These are phyloP conservation scores for Metalampra italica DNA, from an alignment of 2,888 invertebrate species.

Conservation along the genomic window DNA sequence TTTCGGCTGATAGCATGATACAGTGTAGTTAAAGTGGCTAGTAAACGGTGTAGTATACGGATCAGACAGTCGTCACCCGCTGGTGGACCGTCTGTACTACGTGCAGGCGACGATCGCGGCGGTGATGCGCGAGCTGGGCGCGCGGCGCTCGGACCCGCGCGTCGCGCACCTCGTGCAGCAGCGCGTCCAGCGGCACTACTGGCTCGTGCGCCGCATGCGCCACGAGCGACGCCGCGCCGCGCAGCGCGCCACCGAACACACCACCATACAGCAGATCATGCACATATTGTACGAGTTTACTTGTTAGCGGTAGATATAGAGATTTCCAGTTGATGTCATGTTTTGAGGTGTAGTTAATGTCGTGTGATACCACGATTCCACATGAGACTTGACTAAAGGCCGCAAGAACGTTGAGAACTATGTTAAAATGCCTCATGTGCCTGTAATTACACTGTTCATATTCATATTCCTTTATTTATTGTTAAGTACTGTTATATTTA, in stretches of 20 bases:
- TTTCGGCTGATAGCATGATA: too few relatives aligned
- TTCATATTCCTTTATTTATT: too few relatives aligned
- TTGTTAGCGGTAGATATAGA: too few relatives aligned
- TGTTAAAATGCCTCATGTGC: too few relatives aligned
- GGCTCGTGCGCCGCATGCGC: background rate
- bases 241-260: background rate
- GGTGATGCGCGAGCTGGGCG: slow-evolving; percentile 34
- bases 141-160: slow-evolving; percentile 46
- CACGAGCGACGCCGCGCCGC: background rate
- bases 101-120: slow-evolving; percentile 36
- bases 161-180: slow-evolving; percentile 32
- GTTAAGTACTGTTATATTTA: too few relatives aligned
- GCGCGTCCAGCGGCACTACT: slow-evolving; percentile 13
- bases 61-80: slow-evolving; percentile 67
- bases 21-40: slow-evolving; percentile 5
- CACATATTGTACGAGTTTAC: background rate
- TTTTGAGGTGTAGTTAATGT: too few relatives aligned
- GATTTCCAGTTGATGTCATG: too few relatives aligned
- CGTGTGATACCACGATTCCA: too few relatives aligned
- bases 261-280: background rate
- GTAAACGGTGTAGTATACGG: slow-evolving; percentile 35
- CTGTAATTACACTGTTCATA: too few relatives aligned
- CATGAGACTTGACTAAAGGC: too few relatives aligned
- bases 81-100: slow-evolving; percentile 53
- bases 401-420: too few relatives aligned